Percentiles rank a stretch among this genome's conserved stretches.
These are phyloP conservation scores for Aphelenchoides fujianensis DNA, from an alignment of 1,140 invertebrate genomes.

Conservation along the genomic window DNA sequence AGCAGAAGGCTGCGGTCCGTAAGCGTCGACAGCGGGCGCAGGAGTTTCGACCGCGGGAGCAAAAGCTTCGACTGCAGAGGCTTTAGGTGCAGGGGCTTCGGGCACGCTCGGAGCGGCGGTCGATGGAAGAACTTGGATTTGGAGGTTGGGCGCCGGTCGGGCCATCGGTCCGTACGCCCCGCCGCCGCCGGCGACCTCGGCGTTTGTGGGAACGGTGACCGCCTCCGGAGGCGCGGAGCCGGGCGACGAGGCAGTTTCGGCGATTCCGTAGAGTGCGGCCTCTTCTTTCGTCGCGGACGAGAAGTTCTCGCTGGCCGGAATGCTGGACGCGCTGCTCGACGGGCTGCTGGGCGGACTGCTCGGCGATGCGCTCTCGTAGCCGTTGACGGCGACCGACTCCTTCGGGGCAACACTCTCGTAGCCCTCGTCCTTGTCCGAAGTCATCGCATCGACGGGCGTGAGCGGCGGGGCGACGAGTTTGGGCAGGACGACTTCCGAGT, in stretches of 20 bases:
- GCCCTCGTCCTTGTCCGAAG: background rate
- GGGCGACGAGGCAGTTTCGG: background rate
- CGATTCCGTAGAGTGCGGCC: background rate
- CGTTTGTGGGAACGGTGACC: background rate
- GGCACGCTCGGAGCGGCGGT: background rate
- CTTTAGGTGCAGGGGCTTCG: background rate
- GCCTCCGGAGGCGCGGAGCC: background rate
- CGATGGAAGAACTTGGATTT: conserved; percentile 1
- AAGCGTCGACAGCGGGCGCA: background rate
- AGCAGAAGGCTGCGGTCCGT: too few relatives aligned
- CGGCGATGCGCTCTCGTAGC: background rate
- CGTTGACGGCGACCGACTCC: background rate
- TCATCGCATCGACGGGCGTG: background rate
- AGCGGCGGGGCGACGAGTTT: background rate
- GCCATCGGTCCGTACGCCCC: background rate
- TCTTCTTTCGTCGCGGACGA: conserved; percentile 9
- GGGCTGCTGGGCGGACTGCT: too few relatives aligned
- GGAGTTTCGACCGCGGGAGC: background rate
- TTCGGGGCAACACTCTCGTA: background rate
- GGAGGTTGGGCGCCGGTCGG: background rate
- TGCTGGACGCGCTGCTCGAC: background rate
- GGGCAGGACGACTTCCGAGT: background rate
- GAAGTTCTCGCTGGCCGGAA: background rate
- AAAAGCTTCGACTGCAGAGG: background rate
- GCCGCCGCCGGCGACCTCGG: background rate